Evolutionary conservation across 2,888 invertebrate genomes (phyloP).

Genomic region (Drosophila lutescens): DNA sequence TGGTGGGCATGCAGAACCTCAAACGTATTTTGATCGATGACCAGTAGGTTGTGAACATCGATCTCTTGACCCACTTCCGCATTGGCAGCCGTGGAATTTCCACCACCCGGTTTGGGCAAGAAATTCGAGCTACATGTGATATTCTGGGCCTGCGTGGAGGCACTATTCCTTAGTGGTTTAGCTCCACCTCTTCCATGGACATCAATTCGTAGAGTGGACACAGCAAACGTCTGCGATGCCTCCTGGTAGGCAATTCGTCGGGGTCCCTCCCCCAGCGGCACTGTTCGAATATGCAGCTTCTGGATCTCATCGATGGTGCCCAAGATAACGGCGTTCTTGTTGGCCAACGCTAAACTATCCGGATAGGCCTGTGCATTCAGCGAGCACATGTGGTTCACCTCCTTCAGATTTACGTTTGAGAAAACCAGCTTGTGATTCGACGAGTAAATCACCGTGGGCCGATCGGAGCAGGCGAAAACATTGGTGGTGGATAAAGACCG

Average conservation of each 20-base stretch:
- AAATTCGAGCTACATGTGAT: slow-evolving; percentile 87
- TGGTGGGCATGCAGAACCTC: slow-evolving; percentile 98
- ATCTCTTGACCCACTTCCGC: slow-evolving; percentile 90
- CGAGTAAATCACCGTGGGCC: slow-evolving; percentile 99
- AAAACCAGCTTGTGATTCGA: slow-evolving; percentile 99
- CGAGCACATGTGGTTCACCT: slow-evolving; percentile 99
- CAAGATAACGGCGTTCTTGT: slow-evolving; percentile 88
- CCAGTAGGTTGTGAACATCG: slow-evolving; percentile 94
- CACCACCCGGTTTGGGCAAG: slow-evolving; percentile 84
- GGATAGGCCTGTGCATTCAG: slow-evolving; percentile 97
- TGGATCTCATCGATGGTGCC: slow-evolving; percentile 99
- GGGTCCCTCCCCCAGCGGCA: slow-evolving; percentile 97
- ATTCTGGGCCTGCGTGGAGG: slow-evolving; percentile 91
- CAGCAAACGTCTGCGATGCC: slow-evolving; percentile 96
- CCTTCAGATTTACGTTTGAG: slow-evolving; percentile 98
- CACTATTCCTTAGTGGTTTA: slow-evolving; percentile 88
- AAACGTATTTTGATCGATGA: slow-evolving; percentile 98
- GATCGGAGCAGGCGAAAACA: slow-evolving; percentile 99
- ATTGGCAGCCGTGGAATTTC: slow-evolving; percentile 83
- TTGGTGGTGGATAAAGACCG: slow-evolving; percentile 95
- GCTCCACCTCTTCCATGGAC: slow-evolving; percentile 91
- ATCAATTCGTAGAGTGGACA: slow-evolving; percentile 95
- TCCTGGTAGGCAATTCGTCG: slow-evolving; percentile 98
- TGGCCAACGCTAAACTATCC: slow-evolving; percentile 88
- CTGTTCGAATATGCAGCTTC: slow-evolving; percentile 97